Base-by-base conservation (phyloP, 2,113 vertebrate genomes). In the Sylvietta virens region DNA sequence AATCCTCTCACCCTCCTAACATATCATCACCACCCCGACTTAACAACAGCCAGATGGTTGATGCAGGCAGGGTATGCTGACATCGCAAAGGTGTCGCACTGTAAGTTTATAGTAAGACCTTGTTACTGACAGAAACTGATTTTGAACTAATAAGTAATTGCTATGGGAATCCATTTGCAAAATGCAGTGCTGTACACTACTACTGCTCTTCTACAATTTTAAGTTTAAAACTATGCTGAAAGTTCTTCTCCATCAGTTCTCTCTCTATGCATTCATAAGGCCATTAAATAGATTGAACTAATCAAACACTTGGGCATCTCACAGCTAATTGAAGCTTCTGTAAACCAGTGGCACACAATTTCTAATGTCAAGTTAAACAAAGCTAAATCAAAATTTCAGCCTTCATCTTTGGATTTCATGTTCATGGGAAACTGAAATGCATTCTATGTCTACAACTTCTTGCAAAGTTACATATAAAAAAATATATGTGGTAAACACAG, bases 371-470 rank as follows among this genome's bases (percentile, higher is more conserved):
- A 86, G 33, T 77, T 80, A 42, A 67, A 88, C 56, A 81, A 79
- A 90, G 19, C 39, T 90, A 81, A 88, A 91, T 88, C 31, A 54
- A 64, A 88, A 72, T 40, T n/a, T 76, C 39, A 97, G 92, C 76
- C 31, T 74, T 66, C 28, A 82, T 93, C 92, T 96, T 95, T 94
- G 97, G 97, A 96, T 94, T 97, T 96, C 91, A 61, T 87, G 61
- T 94, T 92, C 92, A 94, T 96, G 93, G 64, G 91, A 81, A 94
- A 96, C 12, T 83, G 86, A 84, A 80, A 80, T 54, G 73, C 72
- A 87, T 86, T 92, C 81, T 94, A 91, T n/a, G 65, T 86, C 89
- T 91, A 92, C 51, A 93, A 81, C 74, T 91, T 81, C 73, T 76
- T 88, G n/a, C 57, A 70, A 94, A 95, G 45, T 76, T 91, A 78